Evolutionary conservation across 1,140 invertebrate species (phyloP), one percentile per base, ranked within the genome.

Genomic region (Conus ventricosus): DNA sequence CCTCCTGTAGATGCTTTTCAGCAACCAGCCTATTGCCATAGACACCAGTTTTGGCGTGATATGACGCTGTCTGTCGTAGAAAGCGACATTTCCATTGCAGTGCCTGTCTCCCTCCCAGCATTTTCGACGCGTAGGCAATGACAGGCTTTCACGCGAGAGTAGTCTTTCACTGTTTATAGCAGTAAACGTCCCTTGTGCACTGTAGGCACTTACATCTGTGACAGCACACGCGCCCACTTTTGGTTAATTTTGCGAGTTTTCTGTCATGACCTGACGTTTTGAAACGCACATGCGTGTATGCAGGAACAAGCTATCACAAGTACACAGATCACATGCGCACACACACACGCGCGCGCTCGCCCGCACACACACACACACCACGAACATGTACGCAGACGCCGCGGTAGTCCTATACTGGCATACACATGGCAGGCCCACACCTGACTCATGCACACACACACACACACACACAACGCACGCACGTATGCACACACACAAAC

Each of bases 151-250:
- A 13, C 2, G 17, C 76, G 8, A 78, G 25, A 39, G 76, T 78
- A 7, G 25, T 51, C 76, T 51, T 27, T 78, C 76, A 13, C 17
- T 78, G 0, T 27, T 78, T 13, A 51, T 23, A 54, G 51, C 51
- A 81, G 80, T 81, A 13, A 13, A 81, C 80, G 5, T 81, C 51
- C 51, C 80, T 81, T 81, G n/a, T n/a, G n/a, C n/a, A n/a, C n/a
- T n/a, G n/a, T n/a, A n/a, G n/a, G n/a, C n/a, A n/a, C n/a, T n/a
- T n/a, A n/a, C n/a, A n/a, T n/a, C n/a, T n/a, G n/a, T n/a, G n/a
- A n/a, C n/a, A n/a, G 39, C 39, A 39, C 39, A 39, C 39, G 39
- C 39, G 3, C 39, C 0, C 39, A 39, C 39, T 39, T 39, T 39
- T 39, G 39, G 39, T 39, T 39, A 39, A 39, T 3, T 1, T 39